Conservation (phyloP, 2,888 invertebrate species). For the Pachliopta kotzebuea region DNA sequence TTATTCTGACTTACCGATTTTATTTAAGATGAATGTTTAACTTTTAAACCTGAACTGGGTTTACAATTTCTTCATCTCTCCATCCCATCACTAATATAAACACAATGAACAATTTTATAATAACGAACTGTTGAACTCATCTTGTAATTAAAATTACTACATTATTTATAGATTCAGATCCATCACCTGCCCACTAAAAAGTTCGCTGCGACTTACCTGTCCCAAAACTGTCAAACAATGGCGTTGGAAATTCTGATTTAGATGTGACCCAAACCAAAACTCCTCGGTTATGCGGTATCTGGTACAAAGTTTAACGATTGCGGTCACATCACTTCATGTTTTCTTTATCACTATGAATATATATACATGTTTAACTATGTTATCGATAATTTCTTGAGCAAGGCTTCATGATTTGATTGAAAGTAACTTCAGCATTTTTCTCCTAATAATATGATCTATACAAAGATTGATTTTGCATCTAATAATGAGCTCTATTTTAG, state of each 20-base stretch:
- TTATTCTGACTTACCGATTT: too few relatives aligned
- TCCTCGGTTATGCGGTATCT: slow-evolving; percentile 15
- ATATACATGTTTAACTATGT: not conserved
- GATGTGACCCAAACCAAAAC: slow-evolving; percentile 20
- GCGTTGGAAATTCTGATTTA: slow-evolving; percentile 23
- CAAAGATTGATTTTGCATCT: too few relatives aligned
- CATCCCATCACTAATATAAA: too few relatives aligned
- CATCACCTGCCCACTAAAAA: slow-evolving; percentile 15
- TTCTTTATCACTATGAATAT: not conserved
- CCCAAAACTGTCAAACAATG: slow-evolving; percentile 27
- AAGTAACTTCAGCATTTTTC: not conserved
- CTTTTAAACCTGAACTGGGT: too few relatives aligned
- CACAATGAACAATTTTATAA: not conserved
- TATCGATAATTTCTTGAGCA: not conserved
- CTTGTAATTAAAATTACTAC: not conserved
- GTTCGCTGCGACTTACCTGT: slow-evolving; percentile 9
- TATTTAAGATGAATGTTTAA: too few relatives aligned
- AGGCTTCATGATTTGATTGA: too few relatives aligned
- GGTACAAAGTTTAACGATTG: slow-evolving; percentile 14
- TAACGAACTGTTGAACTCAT: not conserved
- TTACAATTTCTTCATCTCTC: too few relatives aligned
- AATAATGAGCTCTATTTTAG: too few relatives aligned
- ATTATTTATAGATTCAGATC: slow-evolving; percentile 15
- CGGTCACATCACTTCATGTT: not conserved
- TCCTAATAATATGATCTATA: too few relatives aligned